phyloP scores from a whole-genome alignment of 2,797 vertebrate species.

The Peromyscus attwateri region DNA sequence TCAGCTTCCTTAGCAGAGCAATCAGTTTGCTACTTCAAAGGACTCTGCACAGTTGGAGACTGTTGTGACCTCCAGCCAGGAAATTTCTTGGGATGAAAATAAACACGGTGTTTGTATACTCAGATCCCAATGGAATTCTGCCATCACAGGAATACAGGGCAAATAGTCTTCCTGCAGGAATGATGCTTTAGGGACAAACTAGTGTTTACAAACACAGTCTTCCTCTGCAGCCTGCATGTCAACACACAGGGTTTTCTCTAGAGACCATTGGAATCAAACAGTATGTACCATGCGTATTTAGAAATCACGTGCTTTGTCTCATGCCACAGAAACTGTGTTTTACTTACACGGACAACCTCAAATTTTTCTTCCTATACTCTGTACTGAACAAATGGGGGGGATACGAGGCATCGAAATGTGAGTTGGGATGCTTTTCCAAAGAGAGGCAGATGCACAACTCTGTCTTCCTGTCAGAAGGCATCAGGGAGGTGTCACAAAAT shows the following conservation, averaged over 20 bases:
- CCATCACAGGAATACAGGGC: background rate
- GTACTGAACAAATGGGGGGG: background rate
- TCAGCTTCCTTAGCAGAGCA: background rate
- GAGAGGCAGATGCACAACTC: background rate
- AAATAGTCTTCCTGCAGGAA: background rate
- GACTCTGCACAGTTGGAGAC: fast-evolving
- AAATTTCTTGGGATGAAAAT: background rate
- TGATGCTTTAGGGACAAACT: background rate
- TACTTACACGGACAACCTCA: background rate
- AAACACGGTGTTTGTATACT: background rate
- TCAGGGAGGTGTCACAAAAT: background rate
- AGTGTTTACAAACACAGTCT: background rate
- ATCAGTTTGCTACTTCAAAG: background rate
- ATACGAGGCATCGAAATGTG: background rate
- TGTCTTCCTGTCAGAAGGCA: background rate
- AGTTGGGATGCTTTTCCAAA: conserved; percentile 36
- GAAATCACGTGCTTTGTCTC: background rate
- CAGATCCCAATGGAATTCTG: background rate
- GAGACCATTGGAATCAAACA: background rate
- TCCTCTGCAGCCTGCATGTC: background rate
- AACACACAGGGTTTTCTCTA: background rate
- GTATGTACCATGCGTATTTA: background rate
- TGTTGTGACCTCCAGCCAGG: background rate
- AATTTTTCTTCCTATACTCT: background rate
- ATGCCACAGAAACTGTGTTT: background rate